Base-by-base conservation (phyloP, 2,113 vertebrate species). In the Perca fluviatilis region DNA sequence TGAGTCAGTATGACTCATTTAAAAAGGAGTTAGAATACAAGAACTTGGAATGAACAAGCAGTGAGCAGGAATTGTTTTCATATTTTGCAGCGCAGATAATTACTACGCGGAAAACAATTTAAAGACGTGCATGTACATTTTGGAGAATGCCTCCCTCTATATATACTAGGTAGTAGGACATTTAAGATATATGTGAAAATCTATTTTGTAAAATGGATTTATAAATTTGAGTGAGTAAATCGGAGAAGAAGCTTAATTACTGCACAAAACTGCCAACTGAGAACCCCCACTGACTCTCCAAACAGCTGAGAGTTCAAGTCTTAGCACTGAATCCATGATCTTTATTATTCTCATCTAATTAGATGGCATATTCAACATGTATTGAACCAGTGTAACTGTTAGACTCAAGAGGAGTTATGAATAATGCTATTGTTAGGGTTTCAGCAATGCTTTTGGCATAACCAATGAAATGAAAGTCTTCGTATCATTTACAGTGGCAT, bases 401-500 rank as follows among this genome's bases (percentile, higher is more conserved):
- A 57, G 47, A 82, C 83, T 74, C 40, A 58, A 66, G 79, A 90
- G 47, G 73, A 66, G 75, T 61, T 43, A 36, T 71, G 80, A 85
- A 89, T 83, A 86, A 91, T 91, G 23, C 66, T 63, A 88, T 92
- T 93, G 89, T 90, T 76, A 78, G 46, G 54, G 61, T 71, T 84
- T 83, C 63, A 82, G 79, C 66, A 56, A 79, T 75, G 90, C 91
- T 89, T 7, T 6, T 68, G 82, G 88, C 90, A 91, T 61, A 46
- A 82, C 83, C 83, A 71, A 58, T 54, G 51, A 74, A 84, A 87
- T 82, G 10, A 43, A 43, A 50, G 88, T 67, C 79, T 83, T 83
- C 76, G 72, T 77, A 80, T 90, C 84, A 94, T 91, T 92, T 94
- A 93, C 74, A 74, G 73, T 78, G 57, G 63, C 54, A 76, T 92